Conservation (phyloP, 2,797 vertebrate genomes). For the Synaphobranchus kaupii region DNA sequence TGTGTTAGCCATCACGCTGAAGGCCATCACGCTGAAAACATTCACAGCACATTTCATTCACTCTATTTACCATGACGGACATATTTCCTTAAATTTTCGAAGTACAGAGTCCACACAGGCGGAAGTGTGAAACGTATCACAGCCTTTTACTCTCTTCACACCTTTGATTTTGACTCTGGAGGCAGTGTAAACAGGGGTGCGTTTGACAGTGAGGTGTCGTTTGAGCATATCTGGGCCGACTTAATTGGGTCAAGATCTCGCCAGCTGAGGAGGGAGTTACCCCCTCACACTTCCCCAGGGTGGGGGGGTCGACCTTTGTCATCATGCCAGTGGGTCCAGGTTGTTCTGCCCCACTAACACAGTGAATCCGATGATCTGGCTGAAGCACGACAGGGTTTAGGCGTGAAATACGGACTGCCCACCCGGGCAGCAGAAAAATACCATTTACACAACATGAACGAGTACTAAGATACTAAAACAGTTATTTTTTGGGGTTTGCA, state of each 20-base stretch:
- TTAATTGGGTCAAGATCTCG: conserved; percentile 48
- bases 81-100: background rate
- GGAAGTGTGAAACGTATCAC: conserved; percentile 23
- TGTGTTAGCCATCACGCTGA: too few species aligned
- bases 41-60: background rate
- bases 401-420: background rate
- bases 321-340: background rate
- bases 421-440: background rate
- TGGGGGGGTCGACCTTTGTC: background rate
- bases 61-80: background rate
- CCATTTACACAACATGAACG: background rate
- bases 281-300: background rate
- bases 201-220: conserved; percentile 30
- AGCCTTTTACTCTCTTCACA: conserved; percentile 32
- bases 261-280: background rate
- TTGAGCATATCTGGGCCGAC: conserved; percentile 44
- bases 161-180: conserved; percentile 35
- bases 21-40: background rate
- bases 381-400: background rate
- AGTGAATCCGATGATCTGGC: background rate
- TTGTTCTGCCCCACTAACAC: too few species aligned
- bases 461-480: background rate
- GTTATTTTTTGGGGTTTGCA: background rate
- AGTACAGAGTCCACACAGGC: background rate
- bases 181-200: conserved; percentile 19